Evolutionary conservation across 2,797 vertebrate genomes (phyloP), one percentile per base, ranked within the genome.

Genomic region (Antennarius maculatus): DNA sequence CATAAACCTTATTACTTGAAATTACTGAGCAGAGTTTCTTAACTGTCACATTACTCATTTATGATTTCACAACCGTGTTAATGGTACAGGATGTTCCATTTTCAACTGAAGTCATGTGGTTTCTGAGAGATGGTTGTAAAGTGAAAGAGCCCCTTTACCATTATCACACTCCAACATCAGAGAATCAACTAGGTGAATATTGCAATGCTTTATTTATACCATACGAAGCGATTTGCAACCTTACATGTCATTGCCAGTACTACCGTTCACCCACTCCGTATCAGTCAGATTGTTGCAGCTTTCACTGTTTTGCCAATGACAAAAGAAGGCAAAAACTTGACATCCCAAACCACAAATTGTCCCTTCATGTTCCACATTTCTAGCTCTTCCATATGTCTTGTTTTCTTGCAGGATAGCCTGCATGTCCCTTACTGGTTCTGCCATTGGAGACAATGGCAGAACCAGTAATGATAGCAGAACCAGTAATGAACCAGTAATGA

Each of bases 381-480:
- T 79, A 72, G 48, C 39, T 67, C 8, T 62, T 86, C 79, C 71
- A 76, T 57, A 80, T 83, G 74, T 71, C 78, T 78, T 7, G 80
- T 77, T 76, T 80, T 71, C 63, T 77, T 77, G 76, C 64, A 39
- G 79, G 61, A 81, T 45, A 77, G 71, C 66, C 71, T 54, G 59
- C 79, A 72, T 71, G 67, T 86, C 84, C 81, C 70, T 87, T 83
- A 91, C 75, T 81, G 83, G 81, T 66, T 89, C 82, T 82, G 85
- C 84, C 86, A 89, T 83, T 78, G 80, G n/a, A n/a, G n/a, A n/a
- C n/a, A n/a, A n/a, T n/a, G n/a, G n/a, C n/a, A n/a, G n/a, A n/a
- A n/a, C n/a, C n/a, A n/a, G n/a, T n/a, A n/a, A n/a, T n/a, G n/a
- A n/a, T n/a, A n/a, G n/a, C n/a, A n/a, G n/a, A n/a, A n/a, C n/a